A percentile compares a stretch with the other conserved stretches of the same genome.
phyloP scores from a whole-genome alignment of 2,113 vertebrate genomes.

The Oreocharis arfaki region DNA sequence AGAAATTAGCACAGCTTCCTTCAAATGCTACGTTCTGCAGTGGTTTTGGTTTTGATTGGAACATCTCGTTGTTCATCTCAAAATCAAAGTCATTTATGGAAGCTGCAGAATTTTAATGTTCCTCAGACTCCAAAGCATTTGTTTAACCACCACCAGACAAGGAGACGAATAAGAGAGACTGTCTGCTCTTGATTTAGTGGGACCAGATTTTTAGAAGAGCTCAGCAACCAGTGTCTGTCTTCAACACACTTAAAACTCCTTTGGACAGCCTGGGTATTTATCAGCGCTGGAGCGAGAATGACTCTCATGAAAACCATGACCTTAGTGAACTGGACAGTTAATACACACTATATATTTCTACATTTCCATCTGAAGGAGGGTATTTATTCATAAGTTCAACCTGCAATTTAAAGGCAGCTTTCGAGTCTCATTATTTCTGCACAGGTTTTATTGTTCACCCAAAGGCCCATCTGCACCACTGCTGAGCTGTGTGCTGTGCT shows the following conservation, averaged over 20 bases:
- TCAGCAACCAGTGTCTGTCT: background rate
- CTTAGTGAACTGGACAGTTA: background rate
- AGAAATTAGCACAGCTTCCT: slow-evolving; percentile 51
- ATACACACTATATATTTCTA: background rate
- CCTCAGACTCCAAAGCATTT: slow-evolving; percentile 58
- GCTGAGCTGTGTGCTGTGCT: background rate
- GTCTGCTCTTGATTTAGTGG: slow-evolving; percentile 45
- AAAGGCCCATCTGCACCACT: background rate
- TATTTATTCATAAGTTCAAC: background rate
- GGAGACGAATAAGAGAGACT: slow-evolving; percentile 31
- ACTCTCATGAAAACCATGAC: background rate
- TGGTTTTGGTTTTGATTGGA: slow-evolving; percentile 51
- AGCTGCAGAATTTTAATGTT: slow-evolving; percentile 58
- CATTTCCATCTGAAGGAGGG: background rate
- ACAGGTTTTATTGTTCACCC: background rate
- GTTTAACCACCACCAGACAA: slow-evolving; percentile 62
- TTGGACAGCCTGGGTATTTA: background rate
- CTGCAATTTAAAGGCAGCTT: slow-evolving; percentile 10
- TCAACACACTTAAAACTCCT: background rate
- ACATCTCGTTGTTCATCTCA: slow-evolving; percentile 39
- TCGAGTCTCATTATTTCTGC: background rate
- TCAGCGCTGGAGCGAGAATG: background rate
- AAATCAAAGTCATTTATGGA: slow-evolving; percentile 63
- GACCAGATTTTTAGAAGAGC: slow-evolving; percentile 47
- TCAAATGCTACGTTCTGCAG: slow-evolving; percentile 13